A percentile compares a stretch with the other conserved stretches of the same genome.
These are phyloP conservation scores for Drosophila lutescens DNA, from an alignment of 2,888 invertebrate species.

Conservation along the genomic window DNA sequence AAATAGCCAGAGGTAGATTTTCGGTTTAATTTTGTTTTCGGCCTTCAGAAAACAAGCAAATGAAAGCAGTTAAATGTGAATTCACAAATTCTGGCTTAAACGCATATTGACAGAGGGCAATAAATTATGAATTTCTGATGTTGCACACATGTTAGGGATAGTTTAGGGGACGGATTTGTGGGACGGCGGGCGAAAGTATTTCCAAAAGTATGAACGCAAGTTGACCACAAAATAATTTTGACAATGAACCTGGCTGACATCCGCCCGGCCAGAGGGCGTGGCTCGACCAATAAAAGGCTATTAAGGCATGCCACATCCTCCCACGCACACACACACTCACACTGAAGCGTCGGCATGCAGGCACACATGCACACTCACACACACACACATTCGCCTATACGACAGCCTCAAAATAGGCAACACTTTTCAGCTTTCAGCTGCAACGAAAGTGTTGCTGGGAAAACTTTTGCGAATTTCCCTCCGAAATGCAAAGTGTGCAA, in stretches of 20 bases:
- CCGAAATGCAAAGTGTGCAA: constrained; percentile 79
- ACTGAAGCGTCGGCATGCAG: constrained; percentile 17
- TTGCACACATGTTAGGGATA: constrained; percentile 5
- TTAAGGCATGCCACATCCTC: constrained; percentile 56
- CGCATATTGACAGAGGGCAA: constrained; percentile 16
- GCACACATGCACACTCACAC: constrained; percentile 21
- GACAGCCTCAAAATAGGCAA: constrained; percentile 68
- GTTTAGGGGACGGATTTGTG: constrained; percentile 13
- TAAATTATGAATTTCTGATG: constrained; percentile 28
- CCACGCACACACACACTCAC: constrained; percentile 3
- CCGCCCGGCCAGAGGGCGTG: constrained; percentile 29
- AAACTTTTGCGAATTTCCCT: constrained; percentile 75
- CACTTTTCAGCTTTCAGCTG: constrained; percentile 67
- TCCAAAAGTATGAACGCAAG: constrained; percentile 74
- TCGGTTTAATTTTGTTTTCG: constrained; percentile 1
- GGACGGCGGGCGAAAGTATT: constrained; percentile 33
- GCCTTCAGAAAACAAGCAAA: constrained; percentile 18
- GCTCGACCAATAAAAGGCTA: constrained; percentile 56
- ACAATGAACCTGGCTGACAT: constrained; percentile 70
- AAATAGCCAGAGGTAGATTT: background rate
- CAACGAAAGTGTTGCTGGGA: constrained; percentile 73
- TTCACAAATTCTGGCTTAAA: constrained; percentile 17
- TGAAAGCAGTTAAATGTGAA: constrained; percentile 27
- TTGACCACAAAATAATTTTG: constrained; percentile 80
- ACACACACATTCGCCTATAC: background rate